Base-by-base conservation (phyloP, 2,797 vertebrate genomes). In the Propithecus perrieri region DNA sequence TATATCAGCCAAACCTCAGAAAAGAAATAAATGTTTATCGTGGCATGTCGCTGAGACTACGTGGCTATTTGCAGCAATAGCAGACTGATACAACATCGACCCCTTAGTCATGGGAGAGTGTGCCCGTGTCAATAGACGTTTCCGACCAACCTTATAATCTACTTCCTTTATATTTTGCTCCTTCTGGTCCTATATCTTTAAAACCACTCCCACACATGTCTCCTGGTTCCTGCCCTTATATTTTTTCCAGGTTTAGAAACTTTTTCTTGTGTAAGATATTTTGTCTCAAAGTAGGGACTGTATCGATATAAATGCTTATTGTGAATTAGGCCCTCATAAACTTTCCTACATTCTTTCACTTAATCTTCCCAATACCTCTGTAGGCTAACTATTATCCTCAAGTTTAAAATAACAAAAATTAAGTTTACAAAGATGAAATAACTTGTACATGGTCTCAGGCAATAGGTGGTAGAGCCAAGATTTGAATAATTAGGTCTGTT, bases 1-100 rank as follows among this genome's bases (percentile, higher is more conserved):
- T 91, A 30, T 78, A 55, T 83, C 84, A 65, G 55, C 55, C 75
- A 97, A 93, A 95, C 59, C 55, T 97, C 63, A 89, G 79, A 18
- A 84, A 94, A 93, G 86, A 91, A 93, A 89, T 67, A 85, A 89
- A 81, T 87, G 57, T 55, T 86, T 72, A 38, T 59, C 65, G 71
- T 71, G 86, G 63, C 24, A 26, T 59, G 35, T 59, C 89, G 50
- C 71, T 94, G 46, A 93, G 53, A 75, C 89, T 89, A 48, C 83
- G 74, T 53, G 50, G 63, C 55, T 63, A 18, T 30, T 55, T 59
- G 48, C 33, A 76, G 59, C 57, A 92, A 33, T 24, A 59, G 43
- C 65, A 86, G 50, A 84, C 26, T 74, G 93, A 86, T 91, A 33
- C 14, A 95, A 72, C n/a, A 65, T 13, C 20, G 24, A 65, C 61